phyloP scores from a whole-genome alignment of 2,888 invertebrate genomes.

The Coenonympha glycerion region DNA sequence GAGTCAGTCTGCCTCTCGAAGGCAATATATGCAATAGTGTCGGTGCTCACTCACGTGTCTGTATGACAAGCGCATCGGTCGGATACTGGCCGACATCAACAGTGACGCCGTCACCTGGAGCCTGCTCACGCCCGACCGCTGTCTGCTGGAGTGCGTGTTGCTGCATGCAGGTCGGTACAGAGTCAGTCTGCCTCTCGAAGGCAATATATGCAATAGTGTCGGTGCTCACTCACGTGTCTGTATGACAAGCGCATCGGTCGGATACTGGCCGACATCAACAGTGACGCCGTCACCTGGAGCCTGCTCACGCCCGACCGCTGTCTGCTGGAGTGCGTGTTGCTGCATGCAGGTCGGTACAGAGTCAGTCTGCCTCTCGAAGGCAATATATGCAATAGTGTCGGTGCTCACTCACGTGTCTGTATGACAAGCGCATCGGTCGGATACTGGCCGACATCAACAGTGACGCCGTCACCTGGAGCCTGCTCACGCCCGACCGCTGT shows the following conservation, averaged over 20 bases:
- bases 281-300: conserved; percentile 79
- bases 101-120: conserved; percentile 80
- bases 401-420: conserved; percentile 59
- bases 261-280: conserved; percentile 72
- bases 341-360: conserved; percentile 67
- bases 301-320: conserved; percentile 79
- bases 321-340: conserved; percentile 79
- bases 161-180: conserved; percentile 66
- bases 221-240: conserved; percentile 55
- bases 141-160: conserved; percentile 80
- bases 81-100: conserved; percentile 71
- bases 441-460: conserved; percentile 73
- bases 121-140: conserved; percentile 78
- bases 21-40: conserved; percentile 61
- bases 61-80: conserved; percentile 68
- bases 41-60: conserved; percentile 57
- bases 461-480: conserved; percentile 79
- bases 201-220: too few relatives aligned
- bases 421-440: conserved; percentile 63
- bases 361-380: too few relatives aligned
- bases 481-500: conserved; percentile 78
- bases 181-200: too few relatives aligned
- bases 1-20: too few relatives aligned
- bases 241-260: conserved; percentile 68
- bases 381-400: too few relatives aligned